Conservation (phyloP, 2,888 invertebrate genomes). For the Petrolisthes cinctipes region DNA sequence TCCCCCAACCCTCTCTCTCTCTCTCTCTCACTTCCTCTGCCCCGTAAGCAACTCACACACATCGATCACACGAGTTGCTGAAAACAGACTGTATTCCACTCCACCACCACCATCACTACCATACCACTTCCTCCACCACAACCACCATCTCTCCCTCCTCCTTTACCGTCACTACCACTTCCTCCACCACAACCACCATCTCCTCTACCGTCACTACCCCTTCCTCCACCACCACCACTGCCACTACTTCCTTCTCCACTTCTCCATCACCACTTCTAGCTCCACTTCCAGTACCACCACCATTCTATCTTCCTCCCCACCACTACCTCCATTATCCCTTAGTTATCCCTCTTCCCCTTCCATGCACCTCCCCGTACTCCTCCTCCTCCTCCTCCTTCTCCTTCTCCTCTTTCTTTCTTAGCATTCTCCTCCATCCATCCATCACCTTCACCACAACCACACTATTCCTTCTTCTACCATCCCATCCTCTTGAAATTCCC, state of each 20-base stretch:
- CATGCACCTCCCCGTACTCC: background rate
- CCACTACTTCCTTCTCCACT: background rate
- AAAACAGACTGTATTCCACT: background rate
- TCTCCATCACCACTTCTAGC: background rate
- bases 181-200: background rate
- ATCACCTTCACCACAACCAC: background rate
- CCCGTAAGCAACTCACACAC: background rate
- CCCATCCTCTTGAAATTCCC: background rate
- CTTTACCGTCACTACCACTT: background rate
- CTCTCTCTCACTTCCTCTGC: constrained; percentile 21
- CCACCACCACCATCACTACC: background rate
- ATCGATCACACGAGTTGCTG: constrained; percentile 15
- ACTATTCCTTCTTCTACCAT: background rate
- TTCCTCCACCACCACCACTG: background rate
- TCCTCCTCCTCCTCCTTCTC: background rate
- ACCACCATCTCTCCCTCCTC: background rate
- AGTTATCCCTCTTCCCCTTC: background rate
- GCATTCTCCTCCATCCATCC: background rate
- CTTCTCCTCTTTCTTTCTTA: background rate
- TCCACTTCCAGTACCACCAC: background rate
- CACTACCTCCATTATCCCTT: background rate
- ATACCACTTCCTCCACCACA: background rate
- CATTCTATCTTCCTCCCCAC: background rate
- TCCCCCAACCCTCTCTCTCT: background rate
- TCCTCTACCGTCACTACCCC: background rate